Evolutionary conservation across 2,888 invertebrate genomes (phyloP).

Genomic region (Xestia rhomboidea): DNA sequence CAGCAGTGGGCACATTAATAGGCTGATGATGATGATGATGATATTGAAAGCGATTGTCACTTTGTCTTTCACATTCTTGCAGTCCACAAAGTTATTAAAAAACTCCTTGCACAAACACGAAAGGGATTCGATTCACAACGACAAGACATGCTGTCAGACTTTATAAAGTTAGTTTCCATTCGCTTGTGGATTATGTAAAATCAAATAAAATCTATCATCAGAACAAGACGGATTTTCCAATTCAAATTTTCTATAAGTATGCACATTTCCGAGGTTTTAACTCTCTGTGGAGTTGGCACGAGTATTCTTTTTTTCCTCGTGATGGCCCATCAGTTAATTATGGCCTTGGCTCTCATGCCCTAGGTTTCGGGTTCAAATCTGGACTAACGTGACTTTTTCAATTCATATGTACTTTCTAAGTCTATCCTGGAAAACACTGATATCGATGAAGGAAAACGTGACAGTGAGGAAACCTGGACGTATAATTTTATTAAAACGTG

Average conservation of each 20-base stretch:
- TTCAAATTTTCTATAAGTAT: conserved; percentile 3
- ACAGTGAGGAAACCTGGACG: not conserved
- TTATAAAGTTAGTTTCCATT: conserved; percentile 12
- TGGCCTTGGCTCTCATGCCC: not conserved
- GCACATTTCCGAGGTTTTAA: not conserved
- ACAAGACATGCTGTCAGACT: conserved; percentile 9
- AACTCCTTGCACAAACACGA: too few species aligned
- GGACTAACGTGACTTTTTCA: not conserved
- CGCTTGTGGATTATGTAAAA: conserved; percentile 12
- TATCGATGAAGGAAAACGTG: too few species aligned
- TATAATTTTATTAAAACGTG: not conserved
- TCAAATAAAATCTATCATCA: conserved; percentile 18
- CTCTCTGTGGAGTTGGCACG: not conserved
- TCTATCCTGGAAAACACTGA: too few species aligned
- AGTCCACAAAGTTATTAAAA: not conserved
- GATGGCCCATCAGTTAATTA: not conserved
- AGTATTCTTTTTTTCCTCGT: not conserved
- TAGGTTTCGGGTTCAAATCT: not conserved
- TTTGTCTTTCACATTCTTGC: not conserved
- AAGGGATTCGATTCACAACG: not conserved
- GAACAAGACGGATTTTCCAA: conserved; percentile 15
- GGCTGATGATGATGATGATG: too few species aligned
- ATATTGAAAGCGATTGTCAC: not conserved
- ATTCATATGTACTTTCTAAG: too few species aligned
- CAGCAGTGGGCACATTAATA: too few species aligned